A percentile compares a stretch with the other conserved stretches of the same genome.
Evolutionary conservation across 1,140 invertebrate genomes (phyloP).

Genomic region (Leptinotarsa defecta): DNA sequence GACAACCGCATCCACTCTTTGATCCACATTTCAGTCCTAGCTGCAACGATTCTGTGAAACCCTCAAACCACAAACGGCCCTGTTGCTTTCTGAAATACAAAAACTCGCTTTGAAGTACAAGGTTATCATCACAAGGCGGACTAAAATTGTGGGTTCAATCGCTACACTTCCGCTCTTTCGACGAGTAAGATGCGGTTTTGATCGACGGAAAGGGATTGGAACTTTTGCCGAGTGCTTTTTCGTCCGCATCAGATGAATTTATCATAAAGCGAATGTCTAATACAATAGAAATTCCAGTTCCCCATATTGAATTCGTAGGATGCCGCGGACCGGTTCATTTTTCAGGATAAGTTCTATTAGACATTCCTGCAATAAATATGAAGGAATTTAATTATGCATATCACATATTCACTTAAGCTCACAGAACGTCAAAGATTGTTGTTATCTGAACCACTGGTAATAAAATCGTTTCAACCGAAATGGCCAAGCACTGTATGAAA

Average conservation of each 20-base stretch:
- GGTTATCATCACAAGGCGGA: slow-evolving; percentile 16
- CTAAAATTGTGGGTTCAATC: slow-evolving; percentile 12
- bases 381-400: too few species aligned
- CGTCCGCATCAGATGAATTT: neutral
- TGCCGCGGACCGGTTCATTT: neutral
- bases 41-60: neutral
- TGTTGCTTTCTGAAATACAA: neutral
- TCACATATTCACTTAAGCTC: too few species aligned
- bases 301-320: neutral
- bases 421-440: too few species aligned
- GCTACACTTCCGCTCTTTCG: slow-evolving; percentile 10
- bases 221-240: neutral
- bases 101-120: slow-evolving; percentile 15
- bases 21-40: neutral
- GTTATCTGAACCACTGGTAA: too few species aligned
- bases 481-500: too few species aligned
- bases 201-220: neutral
- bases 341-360: too few species aligned
- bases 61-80: slow-evolving; percentile 4
- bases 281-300: neutral
- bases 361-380: too few species aligned
- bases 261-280: neutral
- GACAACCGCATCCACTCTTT: neutral
- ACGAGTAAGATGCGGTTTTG: neutral
- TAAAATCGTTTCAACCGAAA: too few species aligned